A percentile compares a stretch with the other conserved stretches of the same genome.
phyloP scores from a whole-genome alignment of 2,113 vertebrate genomes.

The Cheirogaleus medius region DNA sequence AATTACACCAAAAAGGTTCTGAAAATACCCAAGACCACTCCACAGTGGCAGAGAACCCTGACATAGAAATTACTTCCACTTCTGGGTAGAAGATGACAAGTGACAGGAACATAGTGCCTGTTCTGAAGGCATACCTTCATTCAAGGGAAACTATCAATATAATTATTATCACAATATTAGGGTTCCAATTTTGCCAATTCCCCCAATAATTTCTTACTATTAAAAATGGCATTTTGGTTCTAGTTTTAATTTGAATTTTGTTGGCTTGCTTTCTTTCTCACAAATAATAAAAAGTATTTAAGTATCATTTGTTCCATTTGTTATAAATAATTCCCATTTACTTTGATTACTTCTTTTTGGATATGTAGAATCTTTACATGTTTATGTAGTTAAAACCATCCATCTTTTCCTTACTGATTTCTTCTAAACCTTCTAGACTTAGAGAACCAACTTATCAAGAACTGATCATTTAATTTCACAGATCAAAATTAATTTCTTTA shows the following conservation, averaged over 20 bases:
- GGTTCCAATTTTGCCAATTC: background rate
- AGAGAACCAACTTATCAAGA: background rate
- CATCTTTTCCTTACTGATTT: slow-evolving; percentile 1
- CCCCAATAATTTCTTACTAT: background rate
- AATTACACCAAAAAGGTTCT: background rate
- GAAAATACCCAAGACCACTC: background rate
- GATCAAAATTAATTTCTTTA: slow-evolving; percentile 25
- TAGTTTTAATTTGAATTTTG: slow-evolving; percentile 31
- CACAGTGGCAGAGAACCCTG: background rate
- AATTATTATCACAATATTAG: background rate
- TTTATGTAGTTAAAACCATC: slow-evolving; percentile 21
- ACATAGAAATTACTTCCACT: background rate
- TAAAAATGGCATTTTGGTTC: background rate
- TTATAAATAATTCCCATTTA: slow-evolving; percentile 11
- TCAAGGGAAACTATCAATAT: background rate
- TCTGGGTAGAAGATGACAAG: background rate
- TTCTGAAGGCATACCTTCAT: background rate
- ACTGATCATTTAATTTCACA: background rate
- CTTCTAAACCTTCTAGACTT: background rate
- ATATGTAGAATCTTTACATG: background rate
- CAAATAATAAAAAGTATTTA: background rate
- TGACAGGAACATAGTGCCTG: background rate
- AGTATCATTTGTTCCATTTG: background rate
- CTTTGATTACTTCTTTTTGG: slow-evolving; percentile 3
- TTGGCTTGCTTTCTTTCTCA: background rate